Percentiles rank a stretch among this genome's conserved stretches.
These are phyloP conservation scores for Melanotaenia duboulayi DNA, from an alignment of 2,113 vertebrate genomes.

Conservation along the genomic window DNA sequence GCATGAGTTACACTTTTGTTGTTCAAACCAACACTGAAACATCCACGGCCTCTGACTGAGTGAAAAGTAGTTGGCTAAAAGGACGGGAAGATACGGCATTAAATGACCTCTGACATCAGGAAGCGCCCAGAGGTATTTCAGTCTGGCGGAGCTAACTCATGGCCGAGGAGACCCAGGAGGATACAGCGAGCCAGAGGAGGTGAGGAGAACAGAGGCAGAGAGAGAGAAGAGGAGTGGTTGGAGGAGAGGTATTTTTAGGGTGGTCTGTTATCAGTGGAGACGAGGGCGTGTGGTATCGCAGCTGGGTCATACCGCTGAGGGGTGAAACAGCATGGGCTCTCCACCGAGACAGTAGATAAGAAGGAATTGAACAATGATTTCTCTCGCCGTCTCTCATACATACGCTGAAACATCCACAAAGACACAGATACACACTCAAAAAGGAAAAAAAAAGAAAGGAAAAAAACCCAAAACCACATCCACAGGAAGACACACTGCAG, in stretches of 20 bases:
- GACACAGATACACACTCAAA: slow-evolving; percentile 11
- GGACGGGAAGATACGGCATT: slow-evolving; percentile 32
- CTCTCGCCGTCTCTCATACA: slow-evolving; percentile 19
- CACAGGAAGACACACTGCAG: slow-evolving; percentile 50
- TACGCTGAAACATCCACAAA: background rate
- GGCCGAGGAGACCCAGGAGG: slow-evolving; percentile 55
- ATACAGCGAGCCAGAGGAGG: slow-evolving; percentile 67
- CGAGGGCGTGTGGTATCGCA: slow-evolving; percentile 56
- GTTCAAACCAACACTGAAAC: slow-evolving; percentile 47
- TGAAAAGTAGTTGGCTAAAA: slow-evolving; percentile 33
- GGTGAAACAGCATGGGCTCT: slow-evolving; percentile 58
- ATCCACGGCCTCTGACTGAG: slow-evolving; percentile 34
- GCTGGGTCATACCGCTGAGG: slow-evolving; percentile 70
- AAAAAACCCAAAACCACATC: slow-evolving; percentile 42
- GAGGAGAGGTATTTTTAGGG: slow-evolving; percentile 77
- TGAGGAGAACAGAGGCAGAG: slow-evolving; percentile 61
- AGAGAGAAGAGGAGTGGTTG: slow-evolving; percentile 28
- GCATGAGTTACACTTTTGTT: slow-evolving; percentile 57
- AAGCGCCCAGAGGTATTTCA: slow-evolving; percentile 60
- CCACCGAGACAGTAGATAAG: slow-evolving; percentile 65
- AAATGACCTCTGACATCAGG: slow-evolving; percentile 57
- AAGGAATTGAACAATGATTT: slow-evolving; percentile 64
- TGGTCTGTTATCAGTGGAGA: slow-evolving; percentile 71
- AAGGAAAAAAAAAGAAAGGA: background rate
- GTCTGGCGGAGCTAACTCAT: slow-evolving; percentile 59